Evolutionary conservation across 2,797 vertebrate genomes (phyloP), one percentile per base, ranked within the genome.

Genomic region (Lateolabrax maculatus): DNA sequence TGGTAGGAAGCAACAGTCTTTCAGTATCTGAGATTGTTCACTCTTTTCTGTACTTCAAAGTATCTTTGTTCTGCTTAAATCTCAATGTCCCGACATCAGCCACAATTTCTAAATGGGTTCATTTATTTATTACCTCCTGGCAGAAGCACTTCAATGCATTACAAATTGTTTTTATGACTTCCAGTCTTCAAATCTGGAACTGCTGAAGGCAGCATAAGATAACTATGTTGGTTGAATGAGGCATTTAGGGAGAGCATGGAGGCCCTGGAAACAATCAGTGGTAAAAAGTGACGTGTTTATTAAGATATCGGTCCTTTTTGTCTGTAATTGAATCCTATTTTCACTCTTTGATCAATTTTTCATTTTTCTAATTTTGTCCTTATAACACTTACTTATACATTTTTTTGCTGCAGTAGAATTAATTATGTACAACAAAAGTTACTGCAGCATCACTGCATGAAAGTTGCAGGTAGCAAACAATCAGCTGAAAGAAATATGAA

Each of bases 401-500:
- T n/a, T n/a, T n/a, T n/a, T n/a, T n/a, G 19, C 48, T 15, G 31
- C 57, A 55, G 49, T 27, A 25, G 3, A 27, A 49, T 37, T 5
- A 18, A 58, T 64, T 36, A 43, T 34, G 21, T 44, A 5, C 10
- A 34, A 36, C 12, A 34, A 29, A 13, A 9, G 10, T 18, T 18
- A 31, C 19, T 56, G 27, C 48, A 57, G 25, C 75, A 72, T 77
- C 56, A n/a, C 9, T 27, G 48, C 21, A 23, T 43, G 29, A 29
- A 25, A 13, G 19, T 27, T 13, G n/a, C 67, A 78, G 51, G 56
- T 23, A 51, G 72, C 29, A 68, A 18, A 81, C 79, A 41, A 67
- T 79, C 76, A 61, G 52, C 60, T 75, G 46, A 80, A 46, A 61
- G 16, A 31, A 36, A 77, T 27, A 76, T 52, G 37, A 71, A 82